Percentiles rank a stretch among this genome's conserved stretches.
These are phyloP conservation scores for Manis javanica DNA, from an alignment of 2,797 vertebrate species.

Conservation along the genomic window DNA sequence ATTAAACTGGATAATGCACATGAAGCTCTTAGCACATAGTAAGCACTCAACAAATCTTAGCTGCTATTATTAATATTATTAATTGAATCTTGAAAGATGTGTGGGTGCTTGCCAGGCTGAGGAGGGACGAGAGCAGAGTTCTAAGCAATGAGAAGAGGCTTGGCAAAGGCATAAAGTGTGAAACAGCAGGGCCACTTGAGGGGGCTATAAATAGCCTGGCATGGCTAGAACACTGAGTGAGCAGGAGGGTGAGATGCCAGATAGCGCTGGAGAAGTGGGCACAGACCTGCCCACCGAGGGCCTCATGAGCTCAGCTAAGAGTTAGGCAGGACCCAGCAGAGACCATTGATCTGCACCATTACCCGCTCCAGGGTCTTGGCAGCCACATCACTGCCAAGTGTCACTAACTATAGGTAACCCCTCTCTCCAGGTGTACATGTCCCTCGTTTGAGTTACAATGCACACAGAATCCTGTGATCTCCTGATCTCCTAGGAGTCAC, in stretches of 20 bases:
- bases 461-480: neutral
- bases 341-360: neutral
- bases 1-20: neutral
- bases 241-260: conserved; percentile 34
- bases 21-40: conserved; percentile 41
- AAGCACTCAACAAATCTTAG: conserved; percentile 55
- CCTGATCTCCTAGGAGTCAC: neutral
- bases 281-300: neutral
- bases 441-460: neutral
- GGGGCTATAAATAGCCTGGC: conserved; percentile 68
- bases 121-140: conserved; percentile 62
- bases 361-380: neutral
- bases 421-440: rapidly evolving
- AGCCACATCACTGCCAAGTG: neutral
- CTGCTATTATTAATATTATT: conserved; percentile 69
- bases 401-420: neutral
- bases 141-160: conserved; percentile 55
- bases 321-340: neutral
- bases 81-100: conserved; percentile 68
- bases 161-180: conserved; percentile 64
- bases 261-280: neutral
- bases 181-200: conserved; percentile 67
- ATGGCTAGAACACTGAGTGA: conserved; percentile 65
- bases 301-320: neutral
- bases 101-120: conserved; percentile 68